A percentile compares a stretch with the other conserved stretches of the same genome.
phyloP scores from a whole-genome alignment of 2,113 vertebrate genomes.

The Calyptommatus sinebrachiatus region DNA sequence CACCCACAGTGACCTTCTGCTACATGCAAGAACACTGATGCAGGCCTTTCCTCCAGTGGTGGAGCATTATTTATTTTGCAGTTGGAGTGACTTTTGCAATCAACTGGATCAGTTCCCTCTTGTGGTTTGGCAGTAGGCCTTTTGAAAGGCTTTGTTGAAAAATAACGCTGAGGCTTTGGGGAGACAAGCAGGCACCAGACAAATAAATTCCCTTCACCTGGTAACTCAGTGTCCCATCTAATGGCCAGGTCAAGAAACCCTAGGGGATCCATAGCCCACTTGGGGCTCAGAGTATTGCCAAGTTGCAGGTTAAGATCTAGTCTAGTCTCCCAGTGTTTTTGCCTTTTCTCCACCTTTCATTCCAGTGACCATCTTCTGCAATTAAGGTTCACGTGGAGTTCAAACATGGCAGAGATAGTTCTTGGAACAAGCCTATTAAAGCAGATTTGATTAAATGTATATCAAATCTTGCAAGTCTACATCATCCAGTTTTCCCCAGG shows the following conservation, averaged over 20 bases:
- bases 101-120: not conserved
- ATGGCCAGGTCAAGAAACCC: not conserved
- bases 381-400: too few species aligned
- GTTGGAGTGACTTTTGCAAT: constrained; percentile 18
- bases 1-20: not conserved
- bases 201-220: not conserved
- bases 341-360: too few species aligned
- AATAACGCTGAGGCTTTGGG: not conserved
- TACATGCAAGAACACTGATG: not conserved
- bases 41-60: not conserved
- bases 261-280: not conserved
- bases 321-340: not conserved
- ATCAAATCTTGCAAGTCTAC: too few species aligned
- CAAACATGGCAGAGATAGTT: too few species aligned
- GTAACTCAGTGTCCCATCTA: not conserved
- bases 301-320: too few species aligned
- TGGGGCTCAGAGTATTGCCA: too few species aligned
- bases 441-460: too few species aligned
- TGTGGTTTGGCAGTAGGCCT: not conserved
- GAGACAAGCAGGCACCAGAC: not conserved
- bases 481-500: too few species aligned
- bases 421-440: too few species aligned
- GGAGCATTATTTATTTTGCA: constrained; percentile 23
- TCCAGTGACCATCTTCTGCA: too few species aligned
- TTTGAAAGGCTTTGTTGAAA: not conserved